Evolutionary conservation across 2,113 vertebrate genomes (phyloP), one percentile per base, ranked within the genome.

Genomic region (Lota lota): DNA sequence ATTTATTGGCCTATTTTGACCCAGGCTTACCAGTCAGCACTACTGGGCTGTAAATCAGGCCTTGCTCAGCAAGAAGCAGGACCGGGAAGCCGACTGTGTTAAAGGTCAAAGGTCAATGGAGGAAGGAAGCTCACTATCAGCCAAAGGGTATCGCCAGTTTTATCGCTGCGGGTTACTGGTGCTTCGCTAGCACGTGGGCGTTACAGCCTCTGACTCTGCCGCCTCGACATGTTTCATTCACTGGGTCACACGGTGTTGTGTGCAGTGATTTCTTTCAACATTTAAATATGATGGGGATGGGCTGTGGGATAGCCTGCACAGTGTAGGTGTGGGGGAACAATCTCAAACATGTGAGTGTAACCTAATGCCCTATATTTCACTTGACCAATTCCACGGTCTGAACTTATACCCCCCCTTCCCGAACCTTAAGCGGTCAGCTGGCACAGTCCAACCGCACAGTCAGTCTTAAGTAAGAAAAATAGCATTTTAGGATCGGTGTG

Each of bases 41-140:
- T 79, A 74, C 81, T 69, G 80, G 2, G 40, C 73, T 79, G 74
- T 88, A 87, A 91, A 89, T 90, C 81, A 84, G 28, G 40, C 54
- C 20, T 19, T 67, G 59, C 63, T 64, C 69, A 73, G 69, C 68
- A 83, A 47, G 76, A 72, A 84, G 66, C 64, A 64, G 60, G 22
- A 71, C 50, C 60, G 64, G 61, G 53, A 73, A 82, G 64, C 54
- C 76, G 67, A 22, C 70, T 60, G 75, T 71, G 74, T 75, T 61
- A 22, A 64, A 54, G 74, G 75, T 79, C 73, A 85, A 74, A 86
- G 82, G 80, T 85, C 77, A 80, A 59, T 22, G 47, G 65, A 47
- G 28, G 62, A 59, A 74, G 72, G 75, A 78, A 84, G 72, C 73
- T 67, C 69, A 79, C 64, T 70, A 71, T 73, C 58, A 76, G 69